A percentile compares a stretch with the other conserved stretches of the same genome.
These are phyloP conservation scores for Sciaenops ocellatus DNA, from an alignment of 2,797 vertebrate genomes.

Conservation along the genomic window DNA sequence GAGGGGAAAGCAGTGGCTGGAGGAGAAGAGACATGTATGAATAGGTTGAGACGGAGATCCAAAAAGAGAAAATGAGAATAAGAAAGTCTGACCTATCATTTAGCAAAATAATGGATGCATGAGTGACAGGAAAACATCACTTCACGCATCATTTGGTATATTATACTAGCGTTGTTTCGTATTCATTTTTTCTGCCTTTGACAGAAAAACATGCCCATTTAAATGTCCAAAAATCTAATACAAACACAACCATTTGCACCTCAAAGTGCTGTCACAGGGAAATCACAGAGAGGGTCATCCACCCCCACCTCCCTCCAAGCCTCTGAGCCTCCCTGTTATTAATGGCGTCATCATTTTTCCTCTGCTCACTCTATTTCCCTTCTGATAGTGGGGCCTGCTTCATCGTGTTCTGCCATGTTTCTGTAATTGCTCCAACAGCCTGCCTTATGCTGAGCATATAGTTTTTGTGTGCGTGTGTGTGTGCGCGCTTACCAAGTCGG, in stretches of 20 bases:
- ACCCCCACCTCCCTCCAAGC: constrained; percentile 66
- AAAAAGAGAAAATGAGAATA: constrained; percentile 22
- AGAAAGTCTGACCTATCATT: constrained; percentile 59
- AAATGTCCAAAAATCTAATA: constrained; percentile 65
- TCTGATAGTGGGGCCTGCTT: constrained; percentile 79
- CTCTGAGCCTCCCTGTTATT: constrained; percentile 77
- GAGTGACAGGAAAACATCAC: constrained; percentile 62
- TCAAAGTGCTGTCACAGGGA: constrained; percentile 82
- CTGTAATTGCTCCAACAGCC: constrained; percentile 84
- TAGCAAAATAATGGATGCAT: constrained; percentile 60
- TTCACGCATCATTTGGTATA: constrained; percentile 59
- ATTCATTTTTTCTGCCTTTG: constrained; percentile 36
- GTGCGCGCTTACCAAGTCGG: constrained; percentile 23
- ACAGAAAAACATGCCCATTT: constrained; percentile 66
- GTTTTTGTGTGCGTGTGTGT: constrained; percentile 59
- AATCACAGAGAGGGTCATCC: constrained; percentile 79
- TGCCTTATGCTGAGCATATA: constrained; percentile 85
- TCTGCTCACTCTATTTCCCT: constrained; percentile 83
- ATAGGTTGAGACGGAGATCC: constrained; percentile 38
- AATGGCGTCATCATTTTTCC: constrained; percentile 85
- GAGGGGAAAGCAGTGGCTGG: constrained; percentile 53
- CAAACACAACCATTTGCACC: constrained; percentile 78
- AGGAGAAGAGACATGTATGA: constrained; percentile 51
- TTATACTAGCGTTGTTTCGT: constrained; percentile 7
- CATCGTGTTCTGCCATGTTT: constrained; percentile 85